Evolutionary conservation across 2,113 vertebrate genomes (phyloP).

Genomic region (Ailurus styani): DNA sequence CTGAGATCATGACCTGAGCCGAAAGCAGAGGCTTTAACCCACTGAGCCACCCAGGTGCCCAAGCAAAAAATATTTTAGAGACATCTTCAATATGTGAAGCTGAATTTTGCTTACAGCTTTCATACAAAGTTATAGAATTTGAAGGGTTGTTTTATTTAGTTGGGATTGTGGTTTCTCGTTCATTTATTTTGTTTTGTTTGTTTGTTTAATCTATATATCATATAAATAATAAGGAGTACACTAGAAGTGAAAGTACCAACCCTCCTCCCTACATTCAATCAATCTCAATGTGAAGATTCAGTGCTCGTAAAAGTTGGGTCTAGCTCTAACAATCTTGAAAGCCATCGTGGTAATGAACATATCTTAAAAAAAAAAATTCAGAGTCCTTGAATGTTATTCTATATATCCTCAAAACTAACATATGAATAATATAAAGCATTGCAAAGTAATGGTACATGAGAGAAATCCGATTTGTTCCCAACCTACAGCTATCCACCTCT

Average conservation of each 20-base stretch:
- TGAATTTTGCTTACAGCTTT: not conserved
- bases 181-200: not conserved
- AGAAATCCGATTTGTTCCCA: not conserved
- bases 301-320: not conserved
- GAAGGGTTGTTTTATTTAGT: not conserved
- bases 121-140: not conserved
- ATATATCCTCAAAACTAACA: not conserved
- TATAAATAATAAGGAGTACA: not conserved
- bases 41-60: too few relatives aligned
- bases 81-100: not conserved
- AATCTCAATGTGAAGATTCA: not conserved
- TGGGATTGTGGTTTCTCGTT: not conserved
- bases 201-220: not conserved
- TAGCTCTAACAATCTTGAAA: not conserved
- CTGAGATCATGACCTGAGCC: too few relatives aligned
- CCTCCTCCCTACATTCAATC: not conserved
- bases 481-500: rapidly evolving
- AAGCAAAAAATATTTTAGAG: not conserved
- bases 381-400: not conserved
- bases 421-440: not conserved
- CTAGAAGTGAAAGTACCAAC: not conserved
- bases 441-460: not conserved
- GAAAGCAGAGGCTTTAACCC: too few relatives aligned
- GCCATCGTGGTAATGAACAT: not conserved
- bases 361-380: not conserved